These are phyloP conservation scores for Willisornis vidua DNA, from an alignment of 2,113 vertebrate genomes.

Conservation along the genomic window DNA sequence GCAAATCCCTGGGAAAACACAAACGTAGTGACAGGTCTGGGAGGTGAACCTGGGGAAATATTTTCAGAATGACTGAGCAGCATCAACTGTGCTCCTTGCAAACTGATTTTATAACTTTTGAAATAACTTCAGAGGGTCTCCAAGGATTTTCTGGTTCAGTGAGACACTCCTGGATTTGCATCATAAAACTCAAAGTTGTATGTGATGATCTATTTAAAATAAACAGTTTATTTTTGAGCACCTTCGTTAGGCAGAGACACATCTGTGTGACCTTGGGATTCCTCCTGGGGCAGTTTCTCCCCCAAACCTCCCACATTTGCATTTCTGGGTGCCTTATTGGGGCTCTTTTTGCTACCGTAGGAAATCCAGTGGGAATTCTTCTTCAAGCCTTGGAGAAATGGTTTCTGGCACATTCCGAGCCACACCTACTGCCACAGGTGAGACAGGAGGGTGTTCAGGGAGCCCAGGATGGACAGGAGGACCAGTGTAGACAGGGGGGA, in stretches of 20 bases:
- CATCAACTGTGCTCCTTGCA: background rate
- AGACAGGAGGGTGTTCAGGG: background rate
- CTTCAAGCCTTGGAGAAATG: conserved; percentile 97
- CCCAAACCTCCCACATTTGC: background rate
- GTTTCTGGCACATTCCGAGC: conserved; percentile 94
- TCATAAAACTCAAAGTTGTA: background rate
- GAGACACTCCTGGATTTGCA: background rate
- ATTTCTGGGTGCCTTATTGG: background rate
- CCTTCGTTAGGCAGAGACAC: background rate
- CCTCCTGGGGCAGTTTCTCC: background rate
- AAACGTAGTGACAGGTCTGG: background rate
- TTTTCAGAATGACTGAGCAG: background rate
- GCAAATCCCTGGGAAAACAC: background rate
- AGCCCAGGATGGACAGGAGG: background rate
- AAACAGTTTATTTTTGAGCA: background rate
- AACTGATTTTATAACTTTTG: background rate
- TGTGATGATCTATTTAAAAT: background rate
- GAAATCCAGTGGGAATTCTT: conserved; percentile 96
- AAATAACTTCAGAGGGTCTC: background rate
- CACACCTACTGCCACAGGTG: conserved; percentile 90
- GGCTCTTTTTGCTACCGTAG: conserved; percentile 64
- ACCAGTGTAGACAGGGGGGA: background rate
- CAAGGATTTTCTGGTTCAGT: background rate
- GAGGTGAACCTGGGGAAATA: background rate
- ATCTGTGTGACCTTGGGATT: background rate